These are phyloP conservation scores for Gymnothorax javanicus DNA, from an alignment of 2,797 vertebrate genomes.

Conservation along the genomic window DNA sequence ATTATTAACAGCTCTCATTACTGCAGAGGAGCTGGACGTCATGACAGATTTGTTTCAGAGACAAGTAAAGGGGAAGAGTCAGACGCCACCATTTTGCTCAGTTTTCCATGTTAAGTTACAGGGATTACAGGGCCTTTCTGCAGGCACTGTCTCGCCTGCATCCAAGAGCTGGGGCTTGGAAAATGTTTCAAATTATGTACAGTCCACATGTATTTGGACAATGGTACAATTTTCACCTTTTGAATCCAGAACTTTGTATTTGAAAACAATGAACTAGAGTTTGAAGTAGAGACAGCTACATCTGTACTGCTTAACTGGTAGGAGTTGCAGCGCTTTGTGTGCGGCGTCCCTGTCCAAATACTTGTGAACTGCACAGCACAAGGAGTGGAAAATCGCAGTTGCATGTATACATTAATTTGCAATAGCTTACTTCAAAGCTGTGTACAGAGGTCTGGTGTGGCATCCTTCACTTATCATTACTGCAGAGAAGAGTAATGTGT, in stretches of 20 bases:
- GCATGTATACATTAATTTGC: not conserved
- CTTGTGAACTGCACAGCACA: not conserved
- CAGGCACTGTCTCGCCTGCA: not conserved
- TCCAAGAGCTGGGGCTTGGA: not conserved
- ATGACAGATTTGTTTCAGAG: slow-evolving; percentile 52
- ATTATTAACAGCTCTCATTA: slow-evolving; percentile 61
- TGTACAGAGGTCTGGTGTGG: not conserved
- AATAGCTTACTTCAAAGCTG: not conserved
- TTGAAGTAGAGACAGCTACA: no score
- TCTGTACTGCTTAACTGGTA: no score
- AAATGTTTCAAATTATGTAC: not conserved
- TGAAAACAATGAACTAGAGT: no score
- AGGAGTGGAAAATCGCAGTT: not conserved
- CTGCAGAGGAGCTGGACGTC: slow-evolving; percentile 46
- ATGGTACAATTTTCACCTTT: no score
- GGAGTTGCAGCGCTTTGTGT: no score
- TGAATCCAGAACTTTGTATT: no score
- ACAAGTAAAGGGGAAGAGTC: slow-evolving; percentile 42
- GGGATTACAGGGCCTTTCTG: slow-evolving; percentile 13
- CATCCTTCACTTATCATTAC: not conserved
- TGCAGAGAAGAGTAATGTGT: not conserved
- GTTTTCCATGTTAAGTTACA: slow-evolving; percentile 18
- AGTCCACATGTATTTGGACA: no score
- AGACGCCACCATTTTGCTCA: slow-evolving; percentile 46
- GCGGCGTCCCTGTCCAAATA: no score